Evolutionary conservation across 92 coral and sea anemone genomes (phyloP).

Genomic region (Palythoa heliodiscus): DNA sequence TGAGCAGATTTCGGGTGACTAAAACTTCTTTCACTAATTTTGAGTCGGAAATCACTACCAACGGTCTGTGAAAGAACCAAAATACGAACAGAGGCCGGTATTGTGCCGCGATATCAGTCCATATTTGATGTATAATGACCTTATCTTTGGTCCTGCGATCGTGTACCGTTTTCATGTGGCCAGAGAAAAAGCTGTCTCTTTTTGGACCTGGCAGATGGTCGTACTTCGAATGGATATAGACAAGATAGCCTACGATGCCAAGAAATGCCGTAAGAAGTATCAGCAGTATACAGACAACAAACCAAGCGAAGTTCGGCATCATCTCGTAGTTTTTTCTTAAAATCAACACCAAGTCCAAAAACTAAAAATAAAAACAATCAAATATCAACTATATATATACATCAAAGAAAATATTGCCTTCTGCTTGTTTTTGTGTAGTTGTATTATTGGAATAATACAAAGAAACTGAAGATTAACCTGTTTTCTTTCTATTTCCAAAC

Average conservation of each 20-base stretch:
- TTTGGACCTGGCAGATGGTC: conserved; percentile 88
- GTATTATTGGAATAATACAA: too few relatives aligned
- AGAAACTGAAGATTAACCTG: too few relatives aligned
- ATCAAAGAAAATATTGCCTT: too few relatives aligned
- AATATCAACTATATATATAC: too few relatives aligned
- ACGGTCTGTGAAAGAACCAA: conserved; percentile 89
- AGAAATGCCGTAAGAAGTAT: conserved; percentile 28
- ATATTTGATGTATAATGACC: conserved; percentile 77
- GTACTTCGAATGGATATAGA: conserved; percentile 50
- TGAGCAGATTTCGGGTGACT: conserved; percentile 72
- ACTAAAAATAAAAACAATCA: too few relatives aligned
- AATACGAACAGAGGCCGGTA: conserved; percentile 80
- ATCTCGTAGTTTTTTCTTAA: too few relatives aligned
- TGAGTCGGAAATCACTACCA: conserved; percentile 78
- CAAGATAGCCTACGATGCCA: conserved; percentile 46
- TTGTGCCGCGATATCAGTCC: conserved; percentile 75
- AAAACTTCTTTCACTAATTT: conserved; percentile 76
- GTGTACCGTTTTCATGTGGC: conserved; percentile 71
- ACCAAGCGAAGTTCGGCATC: conserved; percentile 10
- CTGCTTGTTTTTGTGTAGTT: too few relatives aligned
- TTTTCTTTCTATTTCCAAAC: too few relatives aligned
- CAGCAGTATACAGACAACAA: neutral
- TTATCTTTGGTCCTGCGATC: conserved; percentile 56
- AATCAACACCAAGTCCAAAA: too few relatives aligned
- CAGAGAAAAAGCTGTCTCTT: conserved; percentile 79